Evolutionary conservation across 2,113 vertebrate species (phyloP).

Genomic region (Coptodon rendalli): DNA sequence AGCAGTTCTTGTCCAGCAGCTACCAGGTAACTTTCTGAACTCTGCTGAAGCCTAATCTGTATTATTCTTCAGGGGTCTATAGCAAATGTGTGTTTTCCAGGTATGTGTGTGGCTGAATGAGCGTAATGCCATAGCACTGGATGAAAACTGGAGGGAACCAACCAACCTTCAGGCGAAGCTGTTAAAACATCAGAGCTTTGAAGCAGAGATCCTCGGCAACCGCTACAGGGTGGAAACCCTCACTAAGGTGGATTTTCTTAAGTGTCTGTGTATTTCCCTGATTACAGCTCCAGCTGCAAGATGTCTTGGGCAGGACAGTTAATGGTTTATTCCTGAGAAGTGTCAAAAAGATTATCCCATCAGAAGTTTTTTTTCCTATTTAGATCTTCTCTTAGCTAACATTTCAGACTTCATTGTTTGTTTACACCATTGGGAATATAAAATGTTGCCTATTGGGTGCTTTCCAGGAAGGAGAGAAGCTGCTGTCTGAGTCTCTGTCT

Average conservation of each 20-base stretch:
- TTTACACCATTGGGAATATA: background rate
- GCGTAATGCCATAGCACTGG: constrained; percentile 78
- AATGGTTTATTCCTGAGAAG: background rate
- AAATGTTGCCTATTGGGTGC: background rate
- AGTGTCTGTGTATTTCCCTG: background rate
- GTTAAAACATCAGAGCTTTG: constrained; percentile 79
- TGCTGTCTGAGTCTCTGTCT: constrained; percentile 61
- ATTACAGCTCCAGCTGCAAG: background rate
- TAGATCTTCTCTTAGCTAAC: background rate
- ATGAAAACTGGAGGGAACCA: constrained; percentile 80
- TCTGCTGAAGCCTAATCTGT: background rate
- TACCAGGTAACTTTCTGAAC: constrained; percentile 72
- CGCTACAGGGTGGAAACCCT: constrained; percentile 67
- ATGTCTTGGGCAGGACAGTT: background rate
- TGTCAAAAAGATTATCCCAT: background rate
- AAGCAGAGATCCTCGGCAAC: constrained; percentile 79
- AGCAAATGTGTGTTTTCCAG: constrained; percentile 50
- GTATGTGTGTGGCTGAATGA: constrained; percentile 81
- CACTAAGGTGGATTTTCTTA: constrained; percentile 38
- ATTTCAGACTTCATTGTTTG: background rate
- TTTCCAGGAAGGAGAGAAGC: constrained; percentile 79
- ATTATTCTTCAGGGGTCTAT: background rate
- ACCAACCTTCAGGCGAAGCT: constrained; percentile 80
- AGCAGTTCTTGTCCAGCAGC: constrained; percentile 78
- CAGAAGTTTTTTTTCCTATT: rapidly evolving